These are phyloP conservation scores for Halcyon senegalensis DNA, from an alignment of 2,113 vertebrate genomes.

Conservation along the genomic window DNA sequence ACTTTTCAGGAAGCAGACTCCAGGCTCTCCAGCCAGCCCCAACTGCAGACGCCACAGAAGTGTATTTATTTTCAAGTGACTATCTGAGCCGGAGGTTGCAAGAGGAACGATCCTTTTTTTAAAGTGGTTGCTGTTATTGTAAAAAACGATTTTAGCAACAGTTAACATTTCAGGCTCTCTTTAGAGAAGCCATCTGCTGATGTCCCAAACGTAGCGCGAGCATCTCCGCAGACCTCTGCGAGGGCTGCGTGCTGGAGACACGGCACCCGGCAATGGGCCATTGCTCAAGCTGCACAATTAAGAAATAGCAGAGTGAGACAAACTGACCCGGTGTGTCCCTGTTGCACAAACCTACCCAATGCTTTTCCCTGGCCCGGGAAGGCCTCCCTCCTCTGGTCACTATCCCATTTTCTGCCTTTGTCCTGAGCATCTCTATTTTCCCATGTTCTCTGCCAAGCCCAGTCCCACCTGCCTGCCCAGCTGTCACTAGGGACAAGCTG, in stretches of 20 bases:
- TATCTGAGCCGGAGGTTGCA: slow-evolving; percentile 17
- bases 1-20: slow-evolving; percentile 20
- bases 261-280: accelerated
- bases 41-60: slow-evolving; percentile 17
- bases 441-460: neutral
- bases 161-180: slow-evolving; percentile 11
- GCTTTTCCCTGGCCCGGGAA: neutral
- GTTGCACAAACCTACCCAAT: neutral
- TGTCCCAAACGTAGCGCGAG: neutral
- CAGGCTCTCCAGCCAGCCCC: slow-evolving; percentile 25
- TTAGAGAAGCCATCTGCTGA: slow-evolving; percentile 21
- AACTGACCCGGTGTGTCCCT: neutral
- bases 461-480: neutral
- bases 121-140: slow-evolving; percentile 7
- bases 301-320: neutral
- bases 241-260: neutral
- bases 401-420: neutral
- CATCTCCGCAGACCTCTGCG: neutral
- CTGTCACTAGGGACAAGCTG: neutral
- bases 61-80: slow-evolving; percentile 39
- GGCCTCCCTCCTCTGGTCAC: neutral
- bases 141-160: slow-evolving; percentile 49
- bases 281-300: neutral
- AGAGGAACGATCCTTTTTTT: neutral
- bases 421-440: neutral